These are phyloP conservation scores for Callosobruchus maculatus DNA, from an alignment of 2,888 invertebrate species.

Conservation along the genomic window DNA sequence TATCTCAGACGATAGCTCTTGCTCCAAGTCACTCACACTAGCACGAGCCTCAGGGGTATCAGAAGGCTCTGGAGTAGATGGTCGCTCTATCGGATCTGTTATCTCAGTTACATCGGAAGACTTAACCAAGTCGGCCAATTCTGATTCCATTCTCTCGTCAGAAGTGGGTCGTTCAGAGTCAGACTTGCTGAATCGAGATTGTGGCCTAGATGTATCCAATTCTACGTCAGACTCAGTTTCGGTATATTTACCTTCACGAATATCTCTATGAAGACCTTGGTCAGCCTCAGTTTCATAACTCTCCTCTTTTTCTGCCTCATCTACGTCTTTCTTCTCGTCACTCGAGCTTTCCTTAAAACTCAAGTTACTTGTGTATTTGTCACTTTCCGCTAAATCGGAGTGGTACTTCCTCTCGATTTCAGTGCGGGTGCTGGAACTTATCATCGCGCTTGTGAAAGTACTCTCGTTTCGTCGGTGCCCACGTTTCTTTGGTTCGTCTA, in stretches of 20 bases:
- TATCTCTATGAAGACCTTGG: constrained; percentile 46
- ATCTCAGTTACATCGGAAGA: constrained; percentile 43
- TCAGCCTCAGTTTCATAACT: constrained; percentile 50
- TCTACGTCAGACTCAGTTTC: constrained; percentile 37
- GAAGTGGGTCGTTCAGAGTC: constrained; percentile 45
- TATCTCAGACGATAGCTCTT: constrained; percentile 46
- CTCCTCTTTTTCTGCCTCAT: constrained; percentile 45
- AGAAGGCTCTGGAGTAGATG: constrained; percentile 52
- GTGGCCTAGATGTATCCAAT: constrained; percentile 28
- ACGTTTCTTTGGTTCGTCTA: constrained; percentile 44
- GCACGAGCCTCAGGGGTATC: constrained; percentile 44
- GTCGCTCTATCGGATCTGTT: constrained; percentile 53
- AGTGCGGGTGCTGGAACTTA: constrained; percentile 23
- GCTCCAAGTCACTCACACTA: constrained; percentile 46
- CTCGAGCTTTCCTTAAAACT: constrained; percentile 48
- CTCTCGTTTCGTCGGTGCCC: constrained; percentile 59
- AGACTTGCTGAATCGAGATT: constrained; percentile 42
- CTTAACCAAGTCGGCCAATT: constrained; percentile 44
- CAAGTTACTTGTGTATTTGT: constrained; percentile 40
- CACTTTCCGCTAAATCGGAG: constrained; percentile 43
- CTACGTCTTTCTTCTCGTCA: constrained; percentile 50
- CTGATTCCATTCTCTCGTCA: constrained; percentile 45
- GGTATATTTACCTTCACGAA: constrained; percentile 43
- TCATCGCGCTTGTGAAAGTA: constrained; percentile 42
- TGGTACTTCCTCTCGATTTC: constrained; percentile 36